Conservation (phyloP, 2,113 vertebrate species). For the Plecotus auritus region DNA sequence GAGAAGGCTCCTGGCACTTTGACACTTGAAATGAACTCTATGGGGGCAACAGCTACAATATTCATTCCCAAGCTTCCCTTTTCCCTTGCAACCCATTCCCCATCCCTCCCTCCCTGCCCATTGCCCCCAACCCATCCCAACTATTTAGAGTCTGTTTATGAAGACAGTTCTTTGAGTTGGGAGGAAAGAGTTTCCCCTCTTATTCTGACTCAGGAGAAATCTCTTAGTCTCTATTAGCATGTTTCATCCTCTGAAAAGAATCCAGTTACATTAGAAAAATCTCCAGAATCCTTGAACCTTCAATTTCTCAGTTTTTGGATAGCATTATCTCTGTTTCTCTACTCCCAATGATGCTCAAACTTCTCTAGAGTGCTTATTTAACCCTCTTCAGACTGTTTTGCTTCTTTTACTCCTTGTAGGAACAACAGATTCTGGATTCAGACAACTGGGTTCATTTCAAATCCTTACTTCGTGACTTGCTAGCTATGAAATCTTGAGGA, state of each 20-base stretch:
- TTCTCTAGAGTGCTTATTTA: not conserved
- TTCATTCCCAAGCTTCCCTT: not conserved
- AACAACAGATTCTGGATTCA: not conserved
- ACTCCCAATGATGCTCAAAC: not conserved
- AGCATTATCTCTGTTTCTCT: not conserved
- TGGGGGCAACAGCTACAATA: not conserved
- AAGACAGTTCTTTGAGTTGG: not conserved
- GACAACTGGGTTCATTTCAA: not conserved
- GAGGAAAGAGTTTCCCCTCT: not conserved
- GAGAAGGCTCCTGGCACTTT: not conserved
- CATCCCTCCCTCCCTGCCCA: no score
- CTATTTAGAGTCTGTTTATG: not conserved
- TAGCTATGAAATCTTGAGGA: not conserved
- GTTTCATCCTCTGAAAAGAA: not conserved
- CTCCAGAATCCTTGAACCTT: not conserved
- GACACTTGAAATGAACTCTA: not conserved
- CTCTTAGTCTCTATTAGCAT: not conserved
- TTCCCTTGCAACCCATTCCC: not conserved
- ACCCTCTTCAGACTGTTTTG: not conserved
- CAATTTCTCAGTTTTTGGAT: not conserved
- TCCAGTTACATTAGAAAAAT: not conserved
- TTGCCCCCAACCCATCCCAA: not conserved
- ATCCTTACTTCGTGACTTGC: not conserved
- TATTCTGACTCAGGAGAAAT: not conserved
- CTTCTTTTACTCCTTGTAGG: not conserved